Conservation (phyloP, 1,140 invertebrate genomes). For the Steinernema feltiae region DNA sequence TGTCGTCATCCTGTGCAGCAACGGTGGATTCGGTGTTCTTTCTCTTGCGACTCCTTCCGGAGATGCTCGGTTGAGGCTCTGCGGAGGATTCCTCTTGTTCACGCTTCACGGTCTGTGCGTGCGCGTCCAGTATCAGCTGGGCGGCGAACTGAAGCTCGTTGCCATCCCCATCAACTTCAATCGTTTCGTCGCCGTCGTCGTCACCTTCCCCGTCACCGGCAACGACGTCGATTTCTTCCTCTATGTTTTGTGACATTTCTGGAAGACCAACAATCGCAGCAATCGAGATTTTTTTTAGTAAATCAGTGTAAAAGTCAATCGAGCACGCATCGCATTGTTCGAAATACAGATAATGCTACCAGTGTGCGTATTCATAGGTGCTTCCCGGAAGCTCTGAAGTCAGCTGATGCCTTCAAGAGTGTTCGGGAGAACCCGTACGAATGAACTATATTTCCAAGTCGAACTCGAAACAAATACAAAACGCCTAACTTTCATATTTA, state of each 20-base stretch:
- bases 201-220: not conserved
- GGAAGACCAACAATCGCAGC: no score
- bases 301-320: no score
- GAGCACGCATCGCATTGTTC: no score
- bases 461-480: no score
- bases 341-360: no score
- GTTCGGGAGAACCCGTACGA: no score
- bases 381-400: no score
- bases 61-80: not conserved
- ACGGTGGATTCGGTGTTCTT: not conserved
- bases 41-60: not conserved
- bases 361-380: no score
- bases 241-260: not conserved
- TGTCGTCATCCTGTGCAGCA: not conserved
- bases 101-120: not conserved
- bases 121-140: not conserved
- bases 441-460: no score
- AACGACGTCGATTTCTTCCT: constrained; percentile 7
- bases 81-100: not conserved
- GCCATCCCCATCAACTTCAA: not conserved
- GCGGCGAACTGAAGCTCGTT: not conserved
- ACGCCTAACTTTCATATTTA: no score
- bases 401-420: no score
- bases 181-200: not conserved
- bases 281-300: no score